Base-by-base conservation (phyloP, 2,888 invertebrate species). In the Cheilosia scutellata region DNA sequence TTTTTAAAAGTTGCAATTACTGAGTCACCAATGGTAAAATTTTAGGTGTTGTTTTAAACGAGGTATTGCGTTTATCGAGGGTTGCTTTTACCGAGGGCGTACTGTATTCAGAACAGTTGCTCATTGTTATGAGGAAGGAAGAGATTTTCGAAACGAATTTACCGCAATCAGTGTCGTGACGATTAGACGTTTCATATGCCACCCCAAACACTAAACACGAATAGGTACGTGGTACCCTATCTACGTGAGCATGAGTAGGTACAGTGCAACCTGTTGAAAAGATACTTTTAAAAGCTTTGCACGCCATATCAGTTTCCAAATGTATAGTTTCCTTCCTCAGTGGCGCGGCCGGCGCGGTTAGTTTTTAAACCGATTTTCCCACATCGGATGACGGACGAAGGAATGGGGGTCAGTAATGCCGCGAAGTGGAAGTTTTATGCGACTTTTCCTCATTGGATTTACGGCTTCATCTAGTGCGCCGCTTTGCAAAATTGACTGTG, bases 91-190 rank as follows among this genome's bases (percentile, higher is more conserved):
- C n/a, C n/a, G n/a, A n/a, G n/a, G n/a, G n/a, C n/a, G n/a, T n/a
- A n/a, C n/a, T n/a, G n/a, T n/a, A 87, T 87, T 87, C 87, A 87
- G 87, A 87, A 82, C 87, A 87, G 82, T 82, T 76, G 77, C 70
- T 87, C 74, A 82, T 87, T 87, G 82, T 87, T 77, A 77, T 78
- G 63, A 87, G 87, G 87, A 87, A 87, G 87, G 87, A 87, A 87
- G 87, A 87, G 82, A 87, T 87, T 87, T 87, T 87, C 87, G 70
- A 82, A 78, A 80, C 57, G 65, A 87, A 87, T 82, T 86, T 82
- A 77, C 76, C 80, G 82, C 82, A 86, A 86, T 86, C 80, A 86
- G 76, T 72, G 72, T 77, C 76, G 82, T 77, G 76, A 42, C 82
- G 71, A 77, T 82, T 86, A 66, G 71, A 77, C 42, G 60, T 66